Evolutionary conservation across 2,888 invertebrate genomes (phyloP).

Genomic region (Parapristionchus giblindavisi): DNA sequence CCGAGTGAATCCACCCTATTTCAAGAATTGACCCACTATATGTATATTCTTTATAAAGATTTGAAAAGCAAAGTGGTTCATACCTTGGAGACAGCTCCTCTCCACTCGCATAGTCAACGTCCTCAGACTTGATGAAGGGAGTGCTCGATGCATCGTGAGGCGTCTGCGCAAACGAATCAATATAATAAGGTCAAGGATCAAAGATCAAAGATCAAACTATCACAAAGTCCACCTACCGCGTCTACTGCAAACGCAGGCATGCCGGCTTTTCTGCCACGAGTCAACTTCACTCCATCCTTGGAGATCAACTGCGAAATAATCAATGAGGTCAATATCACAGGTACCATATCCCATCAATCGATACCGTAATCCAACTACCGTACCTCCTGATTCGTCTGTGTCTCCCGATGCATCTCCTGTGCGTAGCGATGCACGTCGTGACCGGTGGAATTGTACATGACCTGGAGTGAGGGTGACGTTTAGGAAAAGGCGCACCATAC

Average conservation of each 20-base stretch:
- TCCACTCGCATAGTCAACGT: no score
- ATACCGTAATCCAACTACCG: neutral
- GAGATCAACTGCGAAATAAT: neutral
- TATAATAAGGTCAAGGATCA: neutral
- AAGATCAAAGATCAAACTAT: neutral
- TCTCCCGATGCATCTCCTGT: conserved; percentile 8
- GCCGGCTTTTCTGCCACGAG: neutral
- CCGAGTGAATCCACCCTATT: no score
- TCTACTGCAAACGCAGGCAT: conserved; percentile 10
- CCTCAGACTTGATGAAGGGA: conserved; percentile 16
- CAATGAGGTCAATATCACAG: no score
- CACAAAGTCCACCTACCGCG: conserved; percentile 9
- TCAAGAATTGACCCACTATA: no score
- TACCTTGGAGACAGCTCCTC: no score
- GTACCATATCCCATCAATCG: no score
- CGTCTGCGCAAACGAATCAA: neutral
- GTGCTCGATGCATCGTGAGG: neutral
- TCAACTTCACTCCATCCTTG: conserved; percentile 5
- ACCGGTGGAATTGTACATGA: conserved; percentile 32
- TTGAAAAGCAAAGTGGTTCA: no score
- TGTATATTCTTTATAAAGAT: no score
- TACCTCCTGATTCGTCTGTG: no score
- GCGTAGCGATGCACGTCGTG: conserved; percentile 8
- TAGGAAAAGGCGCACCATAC: no score
- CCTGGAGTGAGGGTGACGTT: no score